These are phyloP conservation scores for Abramis brama DNA, from an alignment of 2,113 vertebrate species.

Conservation along the genomic window DNA sequence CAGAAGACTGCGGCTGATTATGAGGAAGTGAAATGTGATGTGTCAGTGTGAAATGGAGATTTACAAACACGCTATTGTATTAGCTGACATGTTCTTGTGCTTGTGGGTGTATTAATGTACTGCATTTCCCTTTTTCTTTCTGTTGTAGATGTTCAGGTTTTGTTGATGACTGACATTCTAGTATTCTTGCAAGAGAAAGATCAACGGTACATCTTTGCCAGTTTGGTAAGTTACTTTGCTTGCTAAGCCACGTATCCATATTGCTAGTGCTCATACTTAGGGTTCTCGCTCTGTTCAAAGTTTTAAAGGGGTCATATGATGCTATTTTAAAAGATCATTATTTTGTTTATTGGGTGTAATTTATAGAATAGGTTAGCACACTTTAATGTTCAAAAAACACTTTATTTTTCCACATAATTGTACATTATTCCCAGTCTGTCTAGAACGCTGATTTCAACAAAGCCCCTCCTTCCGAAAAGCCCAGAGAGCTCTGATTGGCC, in stretches of 20 bases:
- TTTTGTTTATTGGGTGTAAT: no score
- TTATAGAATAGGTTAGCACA: neutral
- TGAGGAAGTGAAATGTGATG: slow-evolving; percentile 14
- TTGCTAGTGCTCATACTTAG: no score
- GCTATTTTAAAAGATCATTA: no score
- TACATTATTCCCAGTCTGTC: neutral
- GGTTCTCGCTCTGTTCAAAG: no score
- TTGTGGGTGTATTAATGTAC: slow-evolving; percentile 7
- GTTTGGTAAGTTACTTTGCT: slow-evolving; percentile 78
- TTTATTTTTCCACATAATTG: neutral
- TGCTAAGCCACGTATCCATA: no score
- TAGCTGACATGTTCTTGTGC: slow-evolving; percentile 1
- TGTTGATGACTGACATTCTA: slow-evolving; percentile 90
- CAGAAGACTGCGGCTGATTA: neutral
- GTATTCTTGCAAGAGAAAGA: slow-evolving; percentile 95
- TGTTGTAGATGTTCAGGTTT: slow-evolving; percentile 83
- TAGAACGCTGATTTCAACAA: neutral
- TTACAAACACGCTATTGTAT: neutral
- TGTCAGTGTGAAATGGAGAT: neutral
- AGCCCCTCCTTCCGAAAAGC: neutral
- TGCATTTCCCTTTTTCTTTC: slow-evolving; percentile 5
- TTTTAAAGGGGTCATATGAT: no score
- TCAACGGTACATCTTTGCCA: slow-evolving; percentile 88
- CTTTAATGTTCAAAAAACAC: neutral
- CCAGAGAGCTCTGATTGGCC: neutral